phyloP scores from a whole-genome alignment of 2,888 invertebrate genomes.

The Tortricodes alternella region DNA sequence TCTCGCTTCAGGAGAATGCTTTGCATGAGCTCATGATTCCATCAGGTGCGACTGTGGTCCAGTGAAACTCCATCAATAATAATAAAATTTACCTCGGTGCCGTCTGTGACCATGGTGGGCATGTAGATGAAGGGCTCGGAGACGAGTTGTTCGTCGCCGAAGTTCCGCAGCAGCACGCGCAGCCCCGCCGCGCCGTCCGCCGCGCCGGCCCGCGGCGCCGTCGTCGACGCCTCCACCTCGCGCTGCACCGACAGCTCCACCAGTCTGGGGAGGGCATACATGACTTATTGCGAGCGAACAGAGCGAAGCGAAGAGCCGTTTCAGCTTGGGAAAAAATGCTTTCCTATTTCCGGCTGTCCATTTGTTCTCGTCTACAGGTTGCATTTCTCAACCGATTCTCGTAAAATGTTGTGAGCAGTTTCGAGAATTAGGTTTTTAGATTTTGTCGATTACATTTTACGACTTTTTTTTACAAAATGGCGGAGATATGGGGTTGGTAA shows the following conservation, averaged over 20 bases:
- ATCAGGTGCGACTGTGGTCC: background rate
- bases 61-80: background rate
- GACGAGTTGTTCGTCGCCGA: constrained; percentile 83
- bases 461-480: too few species aligned
- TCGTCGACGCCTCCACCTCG: constrained; percentile 68
- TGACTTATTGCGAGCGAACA: background rate
- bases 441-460: too few species aligned
- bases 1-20: background rate
- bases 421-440: too few species aligned
- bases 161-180: constrained; percentile 82
- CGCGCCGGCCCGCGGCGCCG: constrained; percentile 45
- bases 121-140: constrained; percentile 80
- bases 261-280: constrained; percentile 51
- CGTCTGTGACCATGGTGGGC: constrained; percentile 77
- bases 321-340: too few species aligned
- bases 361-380: too few species aligned
- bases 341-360: too few species aligned
- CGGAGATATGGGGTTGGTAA: too few species aligned
- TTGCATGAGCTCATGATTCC: constrained; percentile 11
- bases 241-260: constrained; percentile 79
- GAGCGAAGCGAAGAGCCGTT: background rate
- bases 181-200: constrained; percentile 70
- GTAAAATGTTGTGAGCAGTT: too few species aligned
- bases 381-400: too few species aligned
- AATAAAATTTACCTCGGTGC: constrained; percentile 57